These are phyloP conservation scores for Tyria jacobaeae DNA, from an alignment of 2,888 invertebrate species.

Conservation along the genomic window DNA sequence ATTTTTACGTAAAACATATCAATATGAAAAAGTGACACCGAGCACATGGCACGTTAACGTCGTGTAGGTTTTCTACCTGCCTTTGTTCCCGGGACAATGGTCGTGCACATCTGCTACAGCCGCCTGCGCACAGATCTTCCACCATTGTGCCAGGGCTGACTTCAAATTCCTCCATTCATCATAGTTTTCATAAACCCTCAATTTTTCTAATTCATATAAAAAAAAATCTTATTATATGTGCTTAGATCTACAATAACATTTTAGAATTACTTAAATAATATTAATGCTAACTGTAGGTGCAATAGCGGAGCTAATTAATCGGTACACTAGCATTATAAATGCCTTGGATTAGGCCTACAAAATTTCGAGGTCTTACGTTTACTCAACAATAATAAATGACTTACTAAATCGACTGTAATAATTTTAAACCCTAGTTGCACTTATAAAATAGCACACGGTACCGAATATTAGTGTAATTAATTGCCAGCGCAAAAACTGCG, in stretches of 20 bases:
- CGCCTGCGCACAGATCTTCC: slow-evolving; percentile 68
- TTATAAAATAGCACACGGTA: slow-evolving; percentile 70
- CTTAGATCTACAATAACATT: slow-evolving; percentile 1
- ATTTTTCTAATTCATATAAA: slow-evolving; percentile 49
- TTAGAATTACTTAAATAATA: slow-evolving; percentile 15
- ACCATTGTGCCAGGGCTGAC: slow-evolving; percentile 57
- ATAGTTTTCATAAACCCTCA: slow-evolving; percentile 52
- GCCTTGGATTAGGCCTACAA: slow-evolving; percentile 48
- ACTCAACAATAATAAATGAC: slow-evolving; percentile 53
- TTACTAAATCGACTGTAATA: slow-evolving; percentile 44
- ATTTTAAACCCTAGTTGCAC: slow-evolving; percentile 58
- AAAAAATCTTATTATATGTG: slow-evolving; percentile 5
- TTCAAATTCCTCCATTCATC: slow-evolving; percentile 60
- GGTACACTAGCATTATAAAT: slow-evolving; percentile 30
- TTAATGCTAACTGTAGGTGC: slow-evolving; percentile 25
- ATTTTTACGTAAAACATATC: slow-evolving; percentile 78
- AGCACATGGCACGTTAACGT: slow-evolving; percentile 81
- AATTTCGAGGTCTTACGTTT: slow-evolving; percentile 57
- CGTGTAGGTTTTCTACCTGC: slow-evolving; percentile 76
- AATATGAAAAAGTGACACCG: slow-evolving; percentile 82
- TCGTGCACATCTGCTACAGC: slow-evolving; percentile 81
- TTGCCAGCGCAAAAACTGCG: slow-evolving; percentile 68
- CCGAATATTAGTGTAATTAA: slow-evolving; percentile 62
- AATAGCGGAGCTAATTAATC: slow-evolving; percentile 38
- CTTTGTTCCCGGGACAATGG: slow-evolving; percentile 81